These are phyloP conservation scores for Gymnogyps californianus DNA, from an alignment of 2,113 vertebrate genomes.

Conservation along the genomic window DNA sequence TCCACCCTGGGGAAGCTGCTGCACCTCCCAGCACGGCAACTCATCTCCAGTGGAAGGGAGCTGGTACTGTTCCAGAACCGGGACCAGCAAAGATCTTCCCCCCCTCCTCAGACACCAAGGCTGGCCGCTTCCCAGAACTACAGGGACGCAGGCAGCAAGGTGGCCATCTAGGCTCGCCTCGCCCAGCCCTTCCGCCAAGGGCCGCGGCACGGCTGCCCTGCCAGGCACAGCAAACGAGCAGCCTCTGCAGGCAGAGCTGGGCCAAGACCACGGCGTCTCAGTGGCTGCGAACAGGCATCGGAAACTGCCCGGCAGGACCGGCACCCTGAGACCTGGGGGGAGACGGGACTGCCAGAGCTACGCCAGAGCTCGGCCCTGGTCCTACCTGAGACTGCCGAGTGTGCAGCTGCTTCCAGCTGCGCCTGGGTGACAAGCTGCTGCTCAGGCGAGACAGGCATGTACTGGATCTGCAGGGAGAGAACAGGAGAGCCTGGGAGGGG, in stretches of 20 bases:
- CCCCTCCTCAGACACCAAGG: no score
- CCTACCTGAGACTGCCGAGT: constrained; percentile 89
- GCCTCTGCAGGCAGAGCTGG: not conserved
- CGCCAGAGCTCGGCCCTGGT: fast-evolving
- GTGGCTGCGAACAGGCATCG: fast-evolving
- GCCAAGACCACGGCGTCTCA: not conserved
- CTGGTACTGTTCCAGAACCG: not conserved
- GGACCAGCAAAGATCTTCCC: not conserved
- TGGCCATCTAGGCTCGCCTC: fast-evolving
- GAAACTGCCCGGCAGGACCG: not conserved
- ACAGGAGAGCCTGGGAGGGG: not conserved
- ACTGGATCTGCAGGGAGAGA: constrained; percentile 84
- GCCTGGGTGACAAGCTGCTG: constrained; percentile 89
- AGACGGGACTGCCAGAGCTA: not conserved
- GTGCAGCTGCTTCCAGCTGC: constrained; percentile 86
- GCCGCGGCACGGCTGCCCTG: fast-evolving
- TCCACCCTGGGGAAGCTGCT: not conserved
- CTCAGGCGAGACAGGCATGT: constrained; percentile 86
- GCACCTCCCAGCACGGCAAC: not conserved
- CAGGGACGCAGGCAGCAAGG: not conserved
- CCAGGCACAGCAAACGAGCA: not conserved
- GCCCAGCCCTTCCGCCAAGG: not conserved
- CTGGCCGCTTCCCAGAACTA: not conserved
- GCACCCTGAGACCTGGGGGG: not conserved
- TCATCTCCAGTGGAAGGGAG: not conserved